A percentile compares a stretch with the other conserved stretches of the same genome.
phyloP scores from a whole-genome alignment of 1,140 invertebrate species.

The Ladona fulva region DNA sequence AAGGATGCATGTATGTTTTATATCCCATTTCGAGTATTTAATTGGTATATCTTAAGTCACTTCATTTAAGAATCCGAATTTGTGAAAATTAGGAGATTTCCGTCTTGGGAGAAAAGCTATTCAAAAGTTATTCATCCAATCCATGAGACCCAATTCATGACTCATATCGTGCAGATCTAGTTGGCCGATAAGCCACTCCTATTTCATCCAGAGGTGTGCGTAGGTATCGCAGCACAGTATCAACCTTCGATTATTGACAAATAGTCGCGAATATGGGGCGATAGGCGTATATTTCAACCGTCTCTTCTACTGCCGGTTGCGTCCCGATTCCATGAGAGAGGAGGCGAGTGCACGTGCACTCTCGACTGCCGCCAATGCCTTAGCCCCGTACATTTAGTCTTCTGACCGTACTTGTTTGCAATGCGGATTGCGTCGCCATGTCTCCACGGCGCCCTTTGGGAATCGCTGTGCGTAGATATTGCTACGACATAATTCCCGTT shows the following conservation, averaged over 20 bases:
- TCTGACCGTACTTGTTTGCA: neutral
- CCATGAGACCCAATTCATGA: no score
- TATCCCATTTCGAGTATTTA: no score
- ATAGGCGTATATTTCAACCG: neutral
- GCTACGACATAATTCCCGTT: no score
- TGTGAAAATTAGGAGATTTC: no score
- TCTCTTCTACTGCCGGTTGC: neutral
- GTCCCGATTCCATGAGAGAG: neutral
- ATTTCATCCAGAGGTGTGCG: neutral
- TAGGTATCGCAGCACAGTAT: neutral
- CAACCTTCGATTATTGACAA: neutral
- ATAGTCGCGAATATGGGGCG: neutral
- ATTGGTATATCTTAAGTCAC: no score
- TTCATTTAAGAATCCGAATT: no score
- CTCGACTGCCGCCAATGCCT: neutral
- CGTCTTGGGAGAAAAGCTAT: no score
- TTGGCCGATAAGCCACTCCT: neutral
- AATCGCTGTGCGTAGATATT: no score
- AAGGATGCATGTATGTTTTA: no score
- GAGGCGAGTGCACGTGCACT: neutral
- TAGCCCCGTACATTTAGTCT: neutral
- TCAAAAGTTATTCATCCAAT: no score
- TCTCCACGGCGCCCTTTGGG: no score
- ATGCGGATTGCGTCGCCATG: neutral
- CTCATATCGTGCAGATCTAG: neutral